Evolutionary conservation across 2,797 vertebrate genomes (phyloP), one percentile per base, ranked within the genome.

Genomic region (Gobionotothen gibberifrons): DNA sequence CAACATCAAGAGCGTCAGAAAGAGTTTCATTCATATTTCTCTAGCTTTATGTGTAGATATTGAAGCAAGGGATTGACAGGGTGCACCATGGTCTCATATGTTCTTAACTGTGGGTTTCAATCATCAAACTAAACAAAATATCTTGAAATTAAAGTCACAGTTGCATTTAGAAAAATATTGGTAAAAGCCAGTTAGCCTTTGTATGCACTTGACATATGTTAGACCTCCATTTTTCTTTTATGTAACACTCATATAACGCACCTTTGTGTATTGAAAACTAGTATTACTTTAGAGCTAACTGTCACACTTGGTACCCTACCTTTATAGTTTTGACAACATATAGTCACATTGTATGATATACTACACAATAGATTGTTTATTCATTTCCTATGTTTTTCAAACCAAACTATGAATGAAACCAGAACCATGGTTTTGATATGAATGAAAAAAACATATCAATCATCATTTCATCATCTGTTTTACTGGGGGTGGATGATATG

Each of bases 381-480:
- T 40, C 15, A 51, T 13, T 46, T 13, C 3, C 14, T 36, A 36
- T 36, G 32, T 36, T 36, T 61, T 26, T 11, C 48, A 58, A 16
- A 14, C 47, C 51, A 22, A 49, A 74, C 74, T 36, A 47, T 64
- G 48, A 32, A 42, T 11, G 64, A 67, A 49, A 46, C 55, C 47
- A 40, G 44, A 40, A 39, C 48, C 15, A 14, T n/a, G 19, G 53
- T 42, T 82, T 79, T 59, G 60, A 81, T 76, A 80, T 76, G 60
- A 73, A 69, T 66, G 29, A 78, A 47, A 73, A 26, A 53, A 76
- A 72, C 63, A 60, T 49, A 80, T 83, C 75, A 79, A 69, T 78
- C 78, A 76, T 66, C 47, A 54, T 11, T 59, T 65, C 16, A 43
- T 69, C 73, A 66, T 78, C 68, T 40, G 74, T 58, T 65, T 60